Percentiles rank a stretch among this genome's conserved stretches.
phyloP scores from a whole-genome alignment of 2,797 vertebrate genomes.

The Dermochelys coriacea region DNA sequence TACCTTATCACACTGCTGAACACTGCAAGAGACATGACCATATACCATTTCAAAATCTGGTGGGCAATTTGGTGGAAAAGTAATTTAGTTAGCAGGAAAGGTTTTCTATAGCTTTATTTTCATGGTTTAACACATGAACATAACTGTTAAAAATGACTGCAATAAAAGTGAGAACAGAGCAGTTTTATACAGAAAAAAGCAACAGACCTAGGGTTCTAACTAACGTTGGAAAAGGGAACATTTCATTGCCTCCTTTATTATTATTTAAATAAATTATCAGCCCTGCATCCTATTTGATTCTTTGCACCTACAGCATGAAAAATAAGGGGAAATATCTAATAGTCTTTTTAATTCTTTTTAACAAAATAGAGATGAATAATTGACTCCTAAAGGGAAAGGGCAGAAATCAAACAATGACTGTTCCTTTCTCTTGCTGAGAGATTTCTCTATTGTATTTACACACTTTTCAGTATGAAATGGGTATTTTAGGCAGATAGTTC shows the following conservation, averaged over 20 bases:
- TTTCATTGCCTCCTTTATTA: slow-evolving; percentile 28
- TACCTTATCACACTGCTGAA: neutral
- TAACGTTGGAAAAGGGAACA: slow-evolving; percentile 8
- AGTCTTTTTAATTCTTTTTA: neutral
- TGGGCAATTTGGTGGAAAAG: neutral
- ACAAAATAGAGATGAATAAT: neutral
- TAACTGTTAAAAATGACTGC: slow-evolving; percentile 23
- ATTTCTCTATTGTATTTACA: neutral
- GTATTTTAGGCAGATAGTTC: neutral
- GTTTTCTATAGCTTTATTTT: slow-evolving; percentile 34
- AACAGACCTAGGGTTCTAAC: neutral
- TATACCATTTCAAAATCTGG: neutral
- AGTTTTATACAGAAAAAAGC: slow-evolving; percentile 25
- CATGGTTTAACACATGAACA: slow-evolving; percentile 2
- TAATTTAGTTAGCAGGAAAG: slow-evolving; percentile 5
- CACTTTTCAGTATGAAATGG: neutral
- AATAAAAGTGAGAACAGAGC: slow-evolving; percentile 25
- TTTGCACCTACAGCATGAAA: neutral
- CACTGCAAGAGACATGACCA: neutral
- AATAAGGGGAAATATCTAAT: neutral
- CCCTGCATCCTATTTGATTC: slow-evolving; percentile 16
- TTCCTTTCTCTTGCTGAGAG: neutral
- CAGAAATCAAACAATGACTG: neutral
- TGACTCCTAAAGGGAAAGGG: slow-evolving; percentile 8
- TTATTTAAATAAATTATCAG: slow-evolving; percentile 53